Base-by-base conservation (phyloP, 2,113 vertebrate genomes). In the Clupea harengus region DNA sequence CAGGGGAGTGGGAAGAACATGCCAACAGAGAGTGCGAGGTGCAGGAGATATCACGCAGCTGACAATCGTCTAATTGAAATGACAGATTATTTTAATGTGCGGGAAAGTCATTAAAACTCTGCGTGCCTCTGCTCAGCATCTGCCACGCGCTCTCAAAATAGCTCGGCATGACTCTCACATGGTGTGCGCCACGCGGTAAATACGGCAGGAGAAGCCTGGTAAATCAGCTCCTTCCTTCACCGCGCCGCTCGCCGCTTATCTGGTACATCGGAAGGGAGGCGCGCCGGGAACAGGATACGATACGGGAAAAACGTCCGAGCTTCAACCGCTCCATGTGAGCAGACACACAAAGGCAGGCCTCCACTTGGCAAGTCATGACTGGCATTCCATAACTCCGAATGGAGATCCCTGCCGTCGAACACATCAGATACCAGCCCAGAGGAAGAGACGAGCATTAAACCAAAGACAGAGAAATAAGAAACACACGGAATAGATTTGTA, bases 71-170 rank as follows among this genome's bases (percentile, higher is more conserved):
- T 95, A 95, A 95, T 94, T 95, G 94, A 95, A 95, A 94, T 94
- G 94, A 95, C 94, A 95, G 94, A 95, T 94, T 94, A 95, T 95
- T 95, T 93, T 93, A 95, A 95, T 94, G 93, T 93, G 95, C 90
- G 92, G 94, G 88, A 95, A 94, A 94, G 94, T 95, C 93, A 94
- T 94, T 95, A 95, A 94, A 95, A 94, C 72, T 78, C 85, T 39
- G 39, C 39, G 39, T 39, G 39, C 39, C 39, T 39, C 39, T n/a
- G 84, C 44, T 64, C 89, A 75, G 84, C 89, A 78, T 83, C 89
- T 83, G 84, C 88, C 88, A 86, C 82, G n/a, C 52, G 6, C 50
- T 75, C 87, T 86, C 86, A 90, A 90, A 87, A 90, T 88, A 90
- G 85, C 86, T 87, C 84, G 5, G 60, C 78, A 32, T 72, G 72